Conservation (phyloP, 2,888 invertebrate species). For the Uloborus plumipes region DNA sequence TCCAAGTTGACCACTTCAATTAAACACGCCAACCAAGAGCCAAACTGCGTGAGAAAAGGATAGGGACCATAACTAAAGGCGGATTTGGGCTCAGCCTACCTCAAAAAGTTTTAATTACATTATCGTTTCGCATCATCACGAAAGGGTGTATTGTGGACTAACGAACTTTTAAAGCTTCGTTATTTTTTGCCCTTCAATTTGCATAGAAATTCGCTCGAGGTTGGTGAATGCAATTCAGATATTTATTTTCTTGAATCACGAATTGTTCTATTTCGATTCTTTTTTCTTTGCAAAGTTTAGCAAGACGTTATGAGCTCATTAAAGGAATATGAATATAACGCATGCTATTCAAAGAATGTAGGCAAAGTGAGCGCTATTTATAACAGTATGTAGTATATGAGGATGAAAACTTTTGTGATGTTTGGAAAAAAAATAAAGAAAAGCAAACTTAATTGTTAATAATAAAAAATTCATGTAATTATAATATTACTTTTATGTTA, state of each 20-base stretch:
- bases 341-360: no score
- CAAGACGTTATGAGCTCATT: no score
- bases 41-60: background rate
- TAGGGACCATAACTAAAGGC: constrained; percentile 11
- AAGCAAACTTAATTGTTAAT: no score
- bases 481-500: no score
- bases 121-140: constrained; percentile 33
- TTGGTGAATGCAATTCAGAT: background rate
- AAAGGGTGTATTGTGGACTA: background rate
- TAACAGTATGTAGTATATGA: no score
- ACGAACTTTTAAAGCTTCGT: background rate
- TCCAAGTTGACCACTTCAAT: no score
- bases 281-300: no score
- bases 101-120: constrained; percentile 49
- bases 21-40: background rate
- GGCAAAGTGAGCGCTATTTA: no score
- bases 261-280: background rate
- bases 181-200: background rate
- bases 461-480: no score
- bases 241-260: constrained; percentile 7
- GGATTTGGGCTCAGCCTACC: background rate
- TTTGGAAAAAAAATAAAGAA: no score
- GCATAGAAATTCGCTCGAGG: constrained; percentile 11
- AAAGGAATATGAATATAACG: no score
- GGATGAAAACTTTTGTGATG: no score